Evolutionary conservation across 2,888 invertebrate species (phyloP), one percentile per base, ranked within the genome.

Genomic region (Dolomedes plantarius): DNA sequence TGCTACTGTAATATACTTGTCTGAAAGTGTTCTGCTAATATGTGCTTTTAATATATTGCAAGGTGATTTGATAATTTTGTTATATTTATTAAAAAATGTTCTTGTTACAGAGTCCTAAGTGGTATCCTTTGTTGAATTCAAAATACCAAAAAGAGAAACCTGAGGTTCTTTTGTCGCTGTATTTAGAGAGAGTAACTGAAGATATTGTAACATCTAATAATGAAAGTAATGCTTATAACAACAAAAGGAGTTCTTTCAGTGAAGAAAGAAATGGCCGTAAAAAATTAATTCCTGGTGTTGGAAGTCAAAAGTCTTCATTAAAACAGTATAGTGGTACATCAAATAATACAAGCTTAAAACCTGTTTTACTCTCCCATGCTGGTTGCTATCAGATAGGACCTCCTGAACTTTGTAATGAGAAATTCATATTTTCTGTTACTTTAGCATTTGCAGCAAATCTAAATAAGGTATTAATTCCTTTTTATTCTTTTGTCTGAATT

Each of bases 351-450:
- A 29, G 16, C 9, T 62, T 89, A 19, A 81, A 81, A 73, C 89
- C 89, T 46, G 32, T 81, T 50, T 76, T 89, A 19, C 83, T 88
- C 29, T 81, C 91, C 56, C 90, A 90, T 9, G 91, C 91, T 64
- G 91, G 92, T 1, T 91, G 89, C 85, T 92, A 92, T 88, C 91
- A 91, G 88, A 90, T 92, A 36, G 92, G 92, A n/a, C 91, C 91
- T 9, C 88, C 88, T 5, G 89, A 90, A 41, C 89, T 89, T 72
- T 91, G 91, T 82, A 89, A 88, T 36, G 91, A 91, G 39, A 90
- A 90, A 62, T 92, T 91, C 89, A 90, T 91, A 7, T 88, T 92
- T 62, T 91, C 92, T 39, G 90, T 92, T n/a, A 92, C 92, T 36
- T 90, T 92, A 65, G 91, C 91, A 16, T 91, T 91, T 89, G 92